Evolutionary conservation across 2,113 vertebrate genomes (phyloP).

Genomic region (Glareola pratincola): DNA sequence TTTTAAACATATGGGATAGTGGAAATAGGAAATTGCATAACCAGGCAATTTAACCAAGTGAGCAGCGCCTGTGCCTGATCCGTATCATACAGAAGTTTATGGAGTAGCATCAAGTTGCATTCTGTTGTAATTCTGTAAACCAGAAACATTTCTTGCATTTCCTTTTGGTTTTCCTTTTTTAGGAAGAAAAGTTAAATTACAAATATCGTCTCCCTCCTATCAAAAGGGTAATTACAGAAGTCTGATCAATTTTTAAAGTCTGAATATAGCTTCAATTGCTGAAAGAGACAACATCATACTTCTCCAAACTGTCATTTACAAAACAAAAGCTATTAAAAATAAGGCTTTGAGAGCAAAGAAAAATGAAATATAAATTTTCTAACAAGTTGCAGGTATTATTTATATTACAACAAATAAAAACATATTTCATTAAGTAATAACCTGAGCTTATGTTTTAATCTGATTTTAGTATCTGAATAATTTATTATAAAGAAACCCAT

Average conservation of each 20-base stretch:
- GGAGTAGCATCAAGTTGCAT: neutral
- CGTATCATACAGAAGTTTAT: neutral
- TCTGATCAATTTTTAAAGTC: neutral
- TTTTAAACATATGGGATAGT: neutral
- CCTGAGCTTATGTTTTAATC: neutral
- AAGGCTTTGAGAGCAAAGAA: neutral
- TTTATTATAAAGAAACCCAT: neutral
- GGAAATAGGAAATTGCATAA: neutral
- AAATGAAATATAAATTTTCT: neutral
- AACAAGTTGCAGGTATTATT: neutral
- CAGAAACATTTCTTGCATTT: neutral
- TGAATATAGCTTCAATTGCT: neutral
- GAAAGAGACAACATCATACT: neutral
- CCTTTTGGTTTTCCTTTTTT: neutral
- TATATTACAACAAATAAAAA: neutral
- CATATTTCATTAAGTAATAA: neutral
- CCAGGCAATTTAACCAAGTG: neutral
- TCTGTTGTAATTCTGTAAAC: neutral
- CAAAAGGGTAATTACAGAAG: neutral
- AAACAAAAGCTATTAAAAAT: neutral
- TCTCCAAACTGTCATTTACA: neutral
- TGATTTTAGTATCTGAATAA: neutral
- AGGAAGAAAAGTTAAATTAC: neutral
- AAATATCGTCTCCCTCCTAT: neutral
- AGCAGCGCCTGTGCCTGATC: neutral